Percentiles rank a stretch among this genome's conserved stretches.
These are phyloP conservation scores for Pollenia angustigena DNA, from an alignment of 2,888 invertebrate species.

Conservation along the genomic window DNA sequence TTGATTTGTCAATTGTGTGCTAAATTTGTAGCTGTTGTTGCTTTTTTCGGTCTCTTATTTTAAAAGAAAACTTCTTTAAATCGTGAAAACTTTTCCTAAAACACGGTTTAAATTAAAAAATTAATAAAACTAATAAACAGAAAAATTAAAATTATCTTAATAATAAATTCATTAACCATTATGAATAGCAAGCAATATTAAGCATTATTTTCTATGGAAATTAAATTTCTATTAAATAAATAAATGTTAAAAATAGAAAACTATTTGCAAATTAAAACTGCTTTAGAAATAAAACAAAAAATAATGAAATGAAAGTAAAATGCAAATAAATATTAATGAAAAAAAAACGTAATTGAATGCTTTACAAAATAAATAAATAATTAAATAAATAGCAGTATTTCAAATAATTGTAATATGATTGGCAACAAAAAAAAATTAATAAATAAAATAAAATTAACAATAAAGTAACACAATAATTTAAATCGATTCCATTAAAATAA, in stretches of 20 bases:
- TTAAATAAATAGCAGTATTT: slow-evolving; percentile 29
- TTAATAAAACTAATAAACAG: not conserved
- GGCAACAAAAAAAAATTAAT: slow-evolving; percentile 15
- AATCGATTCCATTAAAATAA: not conserved
- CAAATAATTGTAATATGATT: slow-evolving; percentile 50
- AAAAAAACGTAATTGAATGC: slow-evolving; percentile 62
- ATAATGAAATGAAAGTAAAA: slow-evolving; percentile 33
- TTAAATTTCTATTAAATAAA: slow-evolving; percentile 1
- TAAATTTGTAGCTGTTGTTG: slow-evolving; percentile 33
- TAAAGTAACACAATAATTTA: not conserved
- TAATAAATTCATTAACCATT: slow-evolving; percentile 8
- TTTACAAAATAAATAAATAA: slow-evolving; percentile 26
- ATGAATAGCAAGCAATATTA: not conserved
- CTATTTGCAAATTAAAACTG: slow-evolving; percentile 2
- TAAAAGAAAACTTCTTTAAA: slow-evolving; percentile 13
- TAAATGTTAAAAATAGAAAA: slow-evolving; percentile 4
- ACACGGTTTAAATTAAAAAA: not conserved
- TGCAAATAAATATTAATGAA: slow-evolving; percentile 36
- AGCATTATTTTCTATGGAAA: slow-evolving; percentile 42
- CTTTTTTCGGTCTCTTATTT: slow-evolving; percentile 6
- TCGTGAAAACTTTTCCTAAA: not conserved
- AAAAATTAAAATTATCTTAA: slow-evolving; percentile 8
- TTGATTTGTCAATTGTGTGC: slow-evolving; percentile 61
- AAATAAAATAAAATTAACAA: not conserved
- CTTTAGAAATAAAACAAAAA: slow-evolving; percentile 49